A percentile compares a stretch with the other conserved stretches of the same genome.
These are phyloP conservation scores for Acyrthosiphon pisum DNA, from an alignment of 1,140 invertebrate species.

Conservation along the genomic window DNA sequence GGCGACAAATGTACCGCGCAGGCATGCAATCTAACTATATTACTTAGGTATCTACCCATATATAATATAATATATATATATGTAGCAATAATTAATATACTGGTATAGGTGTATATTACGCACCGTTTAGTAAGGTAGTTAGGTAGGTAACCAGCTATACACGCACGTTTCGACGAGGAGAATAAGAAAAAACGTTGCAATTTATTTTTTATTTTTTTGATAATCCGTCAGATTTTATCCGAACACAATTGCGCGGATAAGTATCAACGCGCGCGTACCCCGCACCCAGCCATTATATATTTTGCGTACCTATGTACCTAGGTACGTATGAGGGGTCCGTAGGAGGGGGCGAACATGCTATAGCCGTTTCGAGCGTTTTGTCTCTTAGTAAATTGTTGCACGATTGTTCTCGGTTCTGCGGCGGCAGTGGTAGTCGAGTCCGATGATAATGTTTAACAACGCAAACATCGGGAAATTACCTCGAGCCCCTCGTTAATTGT, in stretches of 20 bases:
- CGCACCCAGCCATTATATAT: background rate
- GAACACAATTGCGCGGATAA: background rate
- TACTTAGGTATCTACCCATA: too few species aligned
- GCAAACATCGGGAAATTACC: constrained; percentile 34
- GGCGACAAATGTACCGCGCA: too few species aligned
- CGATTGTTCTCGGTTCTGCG: constrained; percentile 1
- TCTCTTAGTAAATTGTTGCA: background rate
- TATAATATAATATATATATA: too few species aligned
- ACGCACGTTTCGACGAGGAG: background rate
- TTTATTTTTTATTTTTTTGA: constrained; percentile 2
- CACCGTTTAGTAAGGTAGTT: too few species aligned
- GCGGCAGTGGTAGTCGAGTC: background rate
- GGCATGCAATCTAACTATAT: too few species aligned
- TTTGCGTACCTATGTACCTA: background rate
- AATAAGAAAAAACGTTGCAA: background rate
- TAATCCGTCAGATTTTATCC: background rate
- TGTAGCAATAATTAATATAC: too few species aligned
- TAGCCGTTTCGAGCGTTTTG: background rate
- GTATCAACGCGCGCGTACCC: background rate
- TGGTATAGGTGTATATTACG: too few species aligned
- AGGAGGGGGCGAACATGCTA: background rate
- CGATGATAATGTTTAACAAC: background rate
- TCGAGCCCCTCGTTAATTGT: constrained; percentile 24
- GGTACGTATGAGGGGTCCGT: too few species aligned
- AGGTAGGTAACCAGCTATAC: too few species aligned